These are phyloP conservation scores for Grapholita molesta DNA, from an alignment of 1,140 invertebrate species.

Conservation along the genomic window DNA sequence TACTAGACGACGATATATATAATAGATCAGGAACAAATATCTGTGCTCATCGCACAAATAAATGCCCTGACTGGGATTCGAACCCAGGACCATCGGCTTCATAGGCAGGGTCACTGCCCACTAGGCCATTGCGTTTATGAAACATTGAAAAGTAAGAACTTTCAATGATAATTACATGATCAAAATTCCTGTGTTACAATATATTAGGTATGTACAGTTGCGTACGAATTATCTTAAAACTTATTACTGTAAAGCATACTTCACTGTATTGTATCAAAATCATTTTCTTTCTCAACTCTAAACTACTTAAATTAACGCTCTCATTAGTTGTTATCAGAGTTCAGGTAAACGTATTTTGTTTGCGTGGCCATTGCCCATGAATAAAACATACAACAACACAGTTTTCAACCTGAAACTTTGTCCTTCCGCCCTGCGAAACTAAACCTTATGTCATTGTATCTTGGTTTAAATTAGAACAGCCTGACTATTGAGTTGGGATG, in stretches of 20 bases:
- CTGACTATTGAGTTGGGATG: neutral
- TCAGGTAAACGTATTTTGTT: slow-evolving; percentile 5
- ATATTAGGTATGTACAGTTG: no score
- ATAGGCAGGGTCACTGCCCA: no score
- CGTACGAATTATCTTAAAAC: neutral
- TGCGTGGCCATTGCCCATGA: slow-evolving; percentile 4
- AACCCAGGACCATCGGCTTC: no score
- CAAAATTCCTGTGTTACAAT: no score
- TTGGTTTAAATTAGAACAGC: neutral
- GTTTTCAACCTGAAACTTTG: neutral
- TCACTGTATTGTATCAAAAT: neutral
- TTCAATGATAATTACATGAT: no score
- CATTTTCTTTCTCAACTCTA: neutral
- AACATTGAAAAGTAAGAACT: no score
- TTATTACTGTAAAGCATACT: neutral
- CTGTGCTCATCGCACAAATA: no score
- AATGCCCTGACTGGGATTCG: no score
- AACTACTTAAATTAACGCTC: neutral
- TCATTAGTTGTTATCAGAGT: slow-evolving; percentile 6
- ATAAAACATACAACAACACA: neutral
- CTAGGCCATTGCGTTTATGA: no score
- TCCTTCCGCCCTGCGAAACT: neutral
- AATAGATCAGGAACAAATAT: no score
- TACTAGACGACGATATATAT: no score
- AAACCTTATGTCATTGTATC: neutral